Base-by-base conservation (phyloP, 2,888 invertebrate genomes). In the Therioaphis trifolii region DNA sequence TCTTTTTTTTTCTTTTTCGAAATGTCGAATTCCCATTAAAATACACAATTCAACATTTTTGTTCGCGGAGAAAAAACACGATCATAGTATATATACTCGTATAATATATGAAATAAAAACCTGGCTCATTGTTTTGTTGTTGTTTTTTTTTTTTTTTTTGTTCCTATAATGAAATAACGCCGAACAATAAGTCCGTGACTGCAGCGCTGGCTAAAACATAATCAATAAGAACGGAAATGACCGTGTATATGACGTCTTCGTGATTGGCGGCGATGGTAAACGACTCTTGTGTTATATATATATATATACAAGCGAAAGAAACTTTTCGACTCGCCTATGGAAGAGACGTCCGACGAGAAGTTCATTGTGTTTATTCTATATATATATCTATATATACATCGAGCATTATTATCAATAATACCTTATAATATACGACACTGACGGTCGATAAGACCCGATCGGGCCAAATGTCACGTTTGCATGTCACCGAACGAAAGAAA, bases 21-120 rank as follows among this genome's bases (percentile, higher is more conserved):
- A 63, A 63, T 9, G 29, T 63, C 29, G 29, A 63, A 63, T 63
- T 63, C 63, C 63, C 29, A 63, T 63, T 63, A 35, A 63, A 63
- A 63, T 18, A 29, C 29, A 35, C 63, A 35, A 63, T 63, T 35
- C 63, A 7, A 63, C 63, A 29, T 63, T 63, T 27, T 63, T 18
- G 29, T 27, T 35, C 21, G 21, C 55, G 18, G 18, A 15, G 29
- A 29, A 61, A 29, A 63, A 63, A 63, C 9, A n/a, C n/a, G n/a
- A n/a, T n/a, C n/a, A n/a, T n/a, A n/a, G 29, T 35, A 35, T 35
- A 35, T 35, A 35, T 35, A 35, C 7, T 5, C 4, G 35, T 35
- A 7, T 7, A 35, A 35, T 35, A 35, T n/a, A n/a, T n/a, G 7
- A 5, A 35, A 35, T 35, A 35, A 35, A 35, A 35, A 35, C 63